phyloP scores from a whole-genome alignment of 2,797 vertebrate species.

The Eospalax fontanierii region DNA sequence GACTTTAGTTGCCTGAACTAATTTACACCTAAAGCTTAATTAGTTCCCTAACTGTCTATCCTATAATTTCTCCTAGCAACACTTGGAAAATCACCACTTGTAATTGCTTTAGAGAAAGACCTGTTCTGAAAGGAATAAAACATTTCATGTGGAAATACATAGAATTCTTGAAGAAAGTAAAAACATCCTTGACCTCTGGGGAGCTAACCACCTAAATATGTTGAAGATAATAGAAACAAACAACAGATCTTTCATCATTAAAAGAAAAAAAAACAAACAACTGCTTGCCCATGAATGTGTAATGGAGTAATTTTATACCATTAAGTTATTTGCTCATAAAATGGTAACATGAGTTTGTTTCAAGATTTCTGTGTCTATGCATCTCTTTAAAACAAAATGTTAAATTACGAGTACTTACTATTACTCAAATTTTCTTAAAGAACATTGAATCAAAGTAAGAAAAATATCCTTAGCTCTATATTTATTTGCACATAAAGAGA shows the following conservation, averaged over 20 bases:
- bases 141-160: neutral
- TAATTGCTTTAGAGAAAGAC: constrained; percentile 39
- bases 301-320: neutral
- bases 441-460: neutral
- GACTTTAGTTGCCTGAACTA: constrained; percentile 68
- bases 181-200: constrained; percentile 12
- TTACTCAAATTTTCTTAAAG: neutral
- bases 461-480: neutral
- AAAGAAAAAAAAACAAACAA: neutral
- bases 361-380: neutral
- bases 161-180: constrained; percentile 16
- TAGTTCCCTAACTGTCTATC: constrained; percentile 63
- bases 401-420: neutral
- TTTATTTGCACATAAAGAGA: neutral
- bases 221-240: constrained; percentile 35
- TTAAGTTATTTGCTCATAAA: constrained; percentile 24
- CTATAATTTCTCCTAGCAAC: constrained; percentile 43
- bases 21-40: constrained; percentile 74
- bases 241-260: neutral
- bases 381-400: neutral
- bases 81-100: constrained; percentile 17
- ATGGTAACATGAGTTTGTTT: neutral
- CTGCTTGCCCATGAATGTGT: neutral
- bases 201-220: neutral
- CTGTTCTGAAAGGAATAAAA: constrained; percentile 3